Evolutionary conservation across 2,797 vertebrate genomes (phyloP).

Genomic region (Halcyon smyrnensis): DNA sequence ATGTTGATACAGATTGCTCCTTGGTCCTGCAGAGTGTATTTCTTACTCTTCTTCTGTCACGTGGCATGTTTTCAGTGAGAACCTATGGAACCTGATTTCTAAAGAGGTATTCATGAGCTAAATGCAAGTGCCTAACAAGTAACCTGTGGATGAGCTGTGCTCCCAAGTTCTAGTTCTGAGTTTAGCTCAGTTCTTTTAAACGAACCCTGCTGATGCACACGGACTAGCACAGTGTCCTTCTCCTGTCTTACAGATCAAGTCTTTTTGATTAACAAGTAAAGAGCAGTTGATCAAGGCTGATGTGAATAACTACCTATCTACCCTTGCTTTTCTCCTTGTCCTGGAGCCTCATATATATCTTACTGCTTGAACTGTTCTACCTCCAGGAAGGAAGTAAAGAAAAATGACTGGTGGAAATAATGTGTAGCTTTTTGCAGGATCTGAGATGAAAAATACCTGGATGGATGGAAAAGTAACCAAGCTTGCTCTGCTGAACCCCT

Average conservation of each 20-base stretch:
- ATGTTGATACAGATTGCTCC: background rate
- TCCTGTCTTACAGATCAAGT: background rate
- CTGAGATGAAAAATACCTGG: background rate
- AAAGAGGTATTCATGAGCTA: background rate
- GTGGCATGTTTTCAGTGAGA: background rate
- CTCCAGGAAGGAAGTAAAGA: background rate
- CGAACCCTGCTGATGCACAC: background rate
- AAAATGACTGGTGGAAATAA: background rate
- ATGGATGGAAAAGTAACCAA: background rate
- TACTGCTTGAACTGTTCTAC: background rate
- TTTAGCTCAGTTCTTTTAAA: background rate
- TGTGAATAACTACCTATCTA: background rate
- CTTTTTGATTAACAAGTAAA: background rate
- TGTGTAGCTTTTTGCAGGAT: background rate
- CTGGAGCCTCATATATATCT: rapidly evolving
- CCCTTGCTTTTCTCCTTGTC: background rate
- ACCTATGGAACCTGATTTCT: background rate
- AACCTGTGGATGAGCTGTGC: background rate
- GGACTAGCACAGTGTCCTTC: background rate
- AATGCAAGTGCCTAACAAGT: background rate
- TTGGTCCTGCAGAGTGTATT: background rate
- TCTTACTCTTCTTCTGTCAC: rapidly evolving
- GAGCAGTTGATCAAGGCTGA: background rate
- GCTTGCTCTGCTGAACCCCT: background rate
- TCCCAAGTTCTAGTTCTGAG: background rate